phyloP scores from a whole-genome alignment of 1,140 invertebrate species.

The Planococcus citri region DNA sequence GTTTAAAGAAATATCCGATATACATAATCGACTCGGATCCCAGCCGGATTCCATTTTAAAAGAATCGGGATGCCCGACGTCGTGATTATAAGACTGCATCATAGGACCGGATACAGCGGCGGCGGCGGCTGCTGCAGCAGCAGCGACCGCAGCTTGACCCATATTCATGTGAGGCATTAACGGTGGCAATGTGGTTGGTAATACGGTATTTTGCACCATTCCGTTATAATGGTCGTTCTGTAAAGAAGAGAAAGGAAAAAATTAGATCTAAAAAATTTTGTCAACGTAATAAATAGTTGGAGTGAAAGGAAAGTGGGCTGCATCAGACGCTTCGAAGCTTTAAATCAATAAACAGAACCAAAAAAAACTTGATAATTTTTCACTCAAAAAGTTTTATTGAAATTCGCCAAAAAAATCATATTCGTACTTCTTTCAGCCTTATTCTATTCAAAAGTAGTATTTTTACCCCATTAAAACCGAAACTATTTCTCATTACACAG shows the following conservation, averaged over 20 bases:
- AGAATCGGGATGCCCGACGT: not conserved
- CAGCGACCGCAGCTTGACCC: not conserved
- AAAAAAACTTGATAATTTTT: too few relatives aligned
- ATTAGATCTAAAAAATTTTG: too few relatives aligned
- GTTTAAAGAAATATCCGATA: not conserved
- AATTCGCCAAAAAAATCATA: too few relatives aligned
- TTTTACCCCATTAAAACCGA: too few relatives aligned
- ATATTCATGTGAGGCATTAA: constrained; percentile 5
- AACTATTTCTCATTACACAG: too few relatives aligned
- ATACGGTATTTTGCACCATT: constrained; percentile 9
- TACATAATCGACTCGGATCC: constrained; percentile 11
- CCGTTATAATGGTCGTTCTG: not conserved
- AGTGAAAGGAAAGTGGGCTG: too few relatives aligned
- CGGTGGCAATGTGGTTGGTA: not conserved
- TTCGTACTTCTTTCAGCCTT: too few relatives aligned
- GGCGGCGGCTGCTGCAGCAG: not conserved
- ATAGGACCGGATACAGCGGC: not conserved
- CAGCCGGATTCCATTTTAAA: constrained; percentile 7
- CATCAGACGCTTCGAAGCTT: too few relatives aligned
- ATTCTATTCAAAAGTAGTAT: too few relatives aligned
- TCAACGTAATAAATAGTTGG: too few relatives aligned
- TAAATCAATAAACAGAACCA: too few relatives aligned
- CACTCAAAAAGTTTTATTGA: too few relatives aligned
- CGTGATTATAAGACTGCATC: constrained; percentile 6
- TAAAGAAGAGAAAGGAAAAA: not conserved